Conservation (phyloP, 1,140 invertebrate genomes). For the Stenopsyche tienmushanensis region DNA sequence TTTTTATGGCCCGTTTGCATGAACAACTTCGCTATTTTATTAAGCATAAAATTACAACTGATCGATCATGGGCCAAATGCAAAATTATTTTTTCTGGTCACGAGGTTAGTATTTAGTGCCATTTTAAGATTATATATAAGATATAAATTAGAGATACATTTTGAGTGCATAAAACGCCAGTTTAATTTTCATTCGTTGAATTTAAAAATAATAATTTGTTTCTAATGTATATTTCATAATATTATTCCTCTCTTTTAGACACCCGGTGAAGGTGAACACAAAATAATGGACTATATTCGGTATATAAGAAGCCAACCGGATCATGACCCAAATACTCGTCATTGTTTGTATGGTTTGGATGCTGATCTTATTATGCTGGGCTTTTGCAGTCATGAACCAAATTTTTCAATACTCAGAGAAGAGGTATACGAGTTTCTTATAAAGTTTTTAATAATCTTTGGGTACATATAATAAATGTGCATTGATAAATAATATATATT, state of each 20-base stretch:
- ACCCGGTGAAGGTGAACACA: slow-evolving; percentile 97
- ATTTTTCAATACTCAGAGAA: slow-evolving; percentile 89
- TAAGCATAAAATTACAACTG: slow-evolving; percentile 79
- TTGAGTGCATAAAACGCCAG: neutral
- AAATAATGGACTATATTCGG: slow-evolving; percentile 97
- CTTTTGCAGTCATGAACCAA: slow-evolving; percentile 90
- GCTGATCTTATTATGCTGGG: slow-evolving; percentile 96
- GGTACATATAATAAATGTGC: neutral
- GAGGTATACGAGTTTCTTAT: slow-evolving; percentile 63
- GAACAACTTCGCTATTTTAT: slow-evolving; percentile 88
- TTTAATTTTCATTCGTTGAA: too few species aligned
- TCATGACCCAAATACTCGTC: slow-evolving; percentile 86
- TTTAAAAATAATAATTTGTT: slow-evolving; percentile 23
- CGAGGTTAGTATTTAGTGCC: slow-evolving; percentile 64
- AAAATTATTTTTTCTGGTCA: slow-evolving; percentile 81
- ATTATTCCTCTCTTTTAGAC: slow-evolving; percentile 59
- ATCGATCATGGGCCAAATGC: slow-evolving; percentile 81
- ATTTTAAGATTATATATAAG: slow-evolving; percentile 17
- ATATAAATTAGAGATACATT: too few species aligned
- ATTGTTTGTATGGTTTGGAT: slow-evolving; percentile 95
- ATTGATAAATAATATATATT: too few species aligned
- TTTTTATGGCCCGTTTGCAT: slow-evolving; percentile 86
- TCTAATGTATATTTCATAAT: slow-evolving; percentile 6
- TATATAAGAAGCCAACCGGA: slow-evolving; percentile 78
- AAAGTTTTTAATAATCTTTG: neutral